Conservation (phyloP, 1,140 invertebrate species). For the Lordiphosa clarofinis region DNA sequence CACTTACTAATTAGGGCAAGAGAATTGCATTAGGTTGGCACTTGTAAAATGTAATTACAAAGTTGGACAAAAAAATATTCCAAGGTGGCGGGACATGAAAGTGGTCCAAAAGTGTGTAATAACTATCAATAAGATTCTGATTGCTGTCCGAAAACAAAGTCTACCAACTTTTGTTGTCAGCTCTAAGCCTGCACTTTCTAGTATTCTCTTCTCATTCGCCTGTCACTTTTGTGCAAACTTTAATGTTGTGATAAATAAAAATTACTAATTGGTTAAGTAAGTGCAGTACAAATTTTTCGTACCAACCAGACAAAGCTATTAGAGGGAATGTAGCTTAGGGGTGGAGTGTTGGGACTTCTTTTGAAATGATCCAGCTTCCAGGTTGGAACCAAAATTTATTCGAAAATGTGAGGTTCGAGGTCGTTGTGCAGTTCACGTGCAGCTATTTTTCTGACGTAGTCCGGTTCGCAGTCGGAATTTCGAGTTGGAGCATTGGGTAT, state of each 20-base stretch:
- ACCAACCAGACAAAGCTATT: too few relatives aligned
- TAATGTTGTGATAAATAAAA: constrained; percentile 66
- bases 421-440: too few relatives aligned
- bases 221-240: constrained; percentile 10
- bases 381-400: too few relatives aligned
- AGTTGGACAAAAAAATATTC: constrained; percentile 11
- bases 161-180: constrained; percentile 49
- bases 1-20: constrained; percentile 53
- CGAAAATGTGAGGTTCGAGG: too few relatives aligned
- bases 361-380: too few relatives aligned
- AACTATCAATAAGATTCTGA: constrained; percentile 61
- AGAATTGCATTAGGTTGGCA: constrained; percentile 59
- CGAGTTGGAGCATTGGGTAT: too few relatives aligned
- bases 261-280: constrained; percentile 55
- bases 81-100: constrained; percentile 24
- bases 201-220: constrained; percentile 1
- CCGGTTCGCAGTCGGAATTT: too few relatives aligned
- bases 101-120: constrained; percentile 38
- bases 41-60: constrained; percentile 49
- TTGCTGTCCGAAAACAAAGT: constrained; percentile 25
- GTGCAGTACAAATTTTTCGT: background rate
- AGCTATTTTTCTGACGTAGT: too few relatives aligned
- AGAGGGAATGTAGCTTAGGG: too few relatives aligned
- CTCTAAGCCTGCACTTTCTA: constrained; percentile 54
- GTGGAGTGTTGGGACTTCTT: too few relatives aligned